phyloP scores from a whole-genome alignment of 2,888 invertebrate genomes.

The Thalpophila matura region DNA sequence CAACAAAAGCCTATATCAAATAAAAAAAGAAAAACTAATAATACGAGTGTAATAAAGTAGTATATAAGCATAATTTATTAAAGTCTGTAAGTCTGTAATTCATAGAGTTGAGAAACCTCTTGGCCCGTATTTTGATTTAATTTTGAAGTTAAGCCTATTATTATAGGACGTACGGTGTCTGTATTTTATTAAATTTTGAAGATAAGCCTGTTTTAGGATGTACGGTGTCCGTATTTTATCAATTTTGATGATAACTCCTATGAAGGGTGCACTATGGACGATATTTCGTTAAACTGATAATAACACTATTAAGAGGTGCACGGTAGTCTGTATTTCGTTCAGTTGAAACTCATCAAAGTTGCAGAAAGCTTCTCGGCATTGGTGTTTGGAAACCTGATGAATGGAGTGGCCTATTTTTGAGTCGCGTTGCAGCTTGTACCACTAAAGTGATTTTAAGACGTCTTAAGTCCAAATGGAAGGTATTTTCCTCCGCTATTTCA shows the following conservation, averaged over 20 bases:
- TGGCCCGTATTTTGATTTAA: no score
- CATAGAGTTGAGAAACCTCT: no score
- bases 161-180: no score
- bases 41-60: no score
- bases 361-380: conserved; percentile 33
- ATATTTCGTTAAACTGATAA: background rate
- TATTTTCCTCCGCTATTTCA: conserved; percentile 7
- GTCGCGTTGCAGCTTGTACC: conserved; percentile 5
- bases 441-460: conserved; percentile 39
- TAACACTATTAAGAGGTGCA: background rate
- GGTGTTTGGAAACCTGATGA: conserved; percentile 38
- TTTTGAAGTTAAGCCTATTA: no score
- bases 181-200: no score
- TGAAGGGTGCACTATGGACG: background rate
- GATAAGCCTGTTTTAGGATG: no score
- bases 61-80: no score
- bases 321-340: conserved; percentile 9
- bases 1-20: no score
- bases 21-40: no score
- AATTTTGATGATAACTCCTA: conserved; percentile 14
- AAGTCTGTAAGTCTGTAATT: no score
- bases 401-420: conserved; percentile 49
- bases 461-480: conserved; percentile 30
- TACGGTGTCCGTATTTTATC: no score
- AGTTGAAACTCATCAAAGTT: conserved; percentile 40